Conservation (phyloP, 2,888 invertebrate genomes). For the Hypolimnas misippus region DNA sequence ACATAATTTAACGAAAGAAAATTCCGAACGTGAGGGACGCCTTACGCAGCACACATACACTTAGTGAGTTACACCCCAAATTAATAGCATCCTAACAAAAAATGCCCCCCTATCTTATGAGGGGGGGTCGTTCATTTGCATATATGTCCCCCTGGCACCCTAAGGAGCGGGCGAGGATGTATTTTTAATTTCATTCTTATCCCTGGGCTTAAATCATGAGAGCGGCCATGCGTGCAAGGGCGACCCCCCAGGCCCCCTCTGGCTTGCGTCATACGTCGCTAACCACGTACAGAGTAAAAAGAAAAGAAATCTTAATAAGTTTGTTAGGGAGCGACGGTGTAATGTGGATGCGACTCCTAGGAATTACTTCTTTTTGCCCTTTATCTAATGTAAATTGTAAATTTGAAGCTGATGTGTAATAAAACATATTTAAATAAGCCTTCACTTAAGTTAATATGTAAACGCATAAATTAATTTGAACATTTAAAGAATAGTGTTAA, state of each 20-base stretch:
- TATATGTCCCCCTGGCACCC: constrained; percentile 83
- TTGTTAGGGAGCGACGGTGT: constrained; percentile 76
- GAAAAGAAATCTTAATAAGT: constrained; percentile 85
- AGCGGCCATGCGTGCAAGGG: constrained; percentile 83
- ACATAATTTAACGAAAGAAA: constrained; percentile 77
- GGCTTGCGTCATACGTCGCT: constrained; percentile 84
- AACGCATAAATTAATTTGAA: no score
- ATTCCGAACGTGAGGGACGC: constrained; percentile 60
- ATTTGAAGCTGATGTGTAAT: no score
- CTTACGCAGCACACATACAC: constrained; percentile 51
- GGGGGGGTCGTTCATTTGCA: constrained; percentile 77
- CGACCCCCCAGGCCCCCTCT: constrained; percentile 56
- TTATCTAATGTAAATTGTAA: background rate
- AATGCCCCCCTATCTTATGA: constrained; percentile 79
- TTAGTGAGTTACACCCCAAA: constrained; percentile 76
- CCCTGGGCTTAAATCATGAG: constrained; percentile 84
- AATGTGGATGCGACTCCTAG: constrained; percentile 56
- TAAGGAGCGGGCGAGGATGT: constrained; percentile 80
- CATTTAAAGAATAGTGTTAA: no score
- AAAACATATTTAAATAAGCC: background rate
- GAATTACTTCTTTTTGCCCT: background rate
- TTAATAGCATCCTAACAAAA: constrained; percentile 84
- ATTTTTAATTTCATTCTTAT: constrained; percentile 85
- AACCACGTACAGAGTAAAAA: constrained; percentile 83
- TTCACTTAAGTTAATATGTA: no score